These are phyloP conservation scores for Sebastes umbrosus DNA, from an alignment of 2,797 vertebrate species.

Conservation along the genomic window DNA sequence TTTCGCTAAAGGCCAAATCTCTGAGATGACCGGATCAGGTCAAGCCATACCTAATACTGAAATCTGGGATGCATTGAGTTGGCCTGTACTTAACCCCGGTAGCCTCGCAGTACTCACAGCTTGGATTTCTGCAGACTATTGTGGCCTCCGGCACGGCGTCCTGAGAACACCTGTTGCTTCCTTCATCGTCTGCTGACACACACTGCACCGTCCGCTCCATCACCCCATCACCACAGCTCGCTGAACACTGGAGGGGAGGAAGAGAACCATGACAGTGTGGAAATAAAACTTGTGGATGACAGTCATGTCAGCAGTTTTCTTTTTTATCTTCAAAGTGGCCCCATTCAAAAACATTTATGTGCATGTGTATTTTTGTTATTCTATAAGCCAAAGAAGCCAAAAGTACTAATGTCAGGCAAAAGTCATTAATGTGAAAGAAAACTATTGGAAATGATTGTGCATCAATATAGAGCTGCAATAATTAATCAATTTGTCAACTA, in stretches of 20 bases:
- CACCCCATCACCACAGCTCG: conserved; percentile 89
- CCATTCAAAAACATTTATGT: not conserved
- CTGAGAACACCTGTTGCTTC: conserved; percentile 80
- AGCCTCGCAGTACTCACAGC: conserved; percentile 84
- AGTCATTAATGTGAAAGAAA: not conserved
- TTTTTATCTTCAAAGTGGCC: not conserved
- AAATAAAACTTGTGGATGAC: not conserved
- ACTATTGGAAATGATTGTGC: not conserved
- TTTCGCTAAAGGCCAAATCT: conserved; percentile 32
- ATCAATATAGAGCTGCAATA: not conserved
- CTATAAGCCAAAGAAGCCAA: not conserved
- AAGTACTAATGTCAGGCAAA: not conserved
- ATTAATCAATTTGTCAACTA: no score
- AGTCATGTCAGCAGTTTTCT: not conserved
- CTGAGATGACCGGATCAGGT: conserved; percentile 11
- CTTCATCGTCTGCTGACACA: conserved; percentile 81
- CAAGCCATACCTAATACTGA: not conserved
- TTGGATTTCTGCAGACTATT: conserved; percentile 85
- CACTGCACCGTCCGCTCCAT: conserved; percentile 91
- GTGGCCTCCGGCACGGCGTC: conserved; percentile 85
- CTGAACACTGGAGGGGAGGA: conserved; percentile 85
- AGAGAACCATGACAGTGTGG: not conserved
- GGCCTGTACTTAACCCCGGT: not conserved
- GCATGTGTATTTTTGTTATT: not conserved
- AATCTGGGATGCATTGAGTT: not conserved